Percentiles rank a stretch among this genome's conserved stretches.
phyloP scores from a whole-genome alignment of 2,888 invertebrate species.

The Lycophotia porphyrea region DNA sequence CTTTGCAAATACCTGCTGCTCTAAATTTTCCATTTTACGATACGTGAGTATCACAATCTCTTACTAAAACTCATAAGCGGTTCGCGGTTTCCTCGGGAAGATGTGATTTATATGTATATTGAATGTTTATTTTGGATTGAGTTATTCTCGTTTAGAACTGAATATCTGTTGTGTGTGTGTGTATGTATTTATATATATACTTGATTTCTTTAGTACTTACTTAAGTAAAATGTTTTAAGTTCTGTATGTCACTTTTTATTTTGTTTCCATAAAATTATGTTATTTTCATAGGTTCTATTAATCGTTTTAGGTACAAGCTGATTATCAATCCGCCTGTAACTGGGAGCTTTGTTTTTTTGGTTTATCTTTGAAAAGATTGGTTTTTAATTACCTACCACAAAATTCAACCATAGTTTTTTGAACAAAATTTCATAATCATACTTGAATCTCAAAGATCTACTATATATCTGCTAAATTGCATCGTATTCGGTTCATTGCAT shows the following conservation, averaged over 20 bases:
- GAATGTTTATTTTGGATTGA: neutral
- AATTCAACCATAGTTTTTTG: neutral
- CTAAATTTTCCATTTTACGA: conserved; percentile 3
- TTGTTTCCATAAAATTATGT: neutral
- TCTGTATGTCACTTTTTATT: neutral
- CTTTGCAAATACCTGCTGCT: neutral
- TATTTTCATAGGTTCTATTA: neutral
- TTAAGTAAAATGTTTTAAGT: neutral
- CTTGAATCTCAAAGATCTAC: neutral
- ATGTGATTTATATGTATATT: neutral
- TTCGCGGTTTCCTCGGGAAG: conserved; percentile 16
- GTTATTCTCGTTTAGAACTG: neutral
- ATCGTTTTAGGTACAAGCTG: neutral
- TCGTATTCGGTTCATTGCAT: neutral
- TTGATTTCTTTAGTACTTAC: neutral
- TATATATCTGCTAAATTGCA: neutral
- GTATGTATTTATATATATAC: no score
- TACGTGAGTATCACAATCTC: neutral
- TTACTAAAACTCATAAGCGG: conserved; percentile 5
- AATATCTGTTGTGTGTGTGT: neutral
- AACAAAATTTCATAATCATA: neutral
- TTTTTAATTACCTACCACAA: neutral
- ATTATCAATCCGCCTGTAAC: neutral
- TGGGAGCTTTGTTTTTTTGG: no score
- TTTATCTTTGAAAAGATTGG: neutral